A percentile compares a stretch with the other conserved stretches of the same genome.
Evolutionary conservation across 2,888 invertebrate genomes (phyloP).

Genomic region (Drosophila borborema): DNA sequence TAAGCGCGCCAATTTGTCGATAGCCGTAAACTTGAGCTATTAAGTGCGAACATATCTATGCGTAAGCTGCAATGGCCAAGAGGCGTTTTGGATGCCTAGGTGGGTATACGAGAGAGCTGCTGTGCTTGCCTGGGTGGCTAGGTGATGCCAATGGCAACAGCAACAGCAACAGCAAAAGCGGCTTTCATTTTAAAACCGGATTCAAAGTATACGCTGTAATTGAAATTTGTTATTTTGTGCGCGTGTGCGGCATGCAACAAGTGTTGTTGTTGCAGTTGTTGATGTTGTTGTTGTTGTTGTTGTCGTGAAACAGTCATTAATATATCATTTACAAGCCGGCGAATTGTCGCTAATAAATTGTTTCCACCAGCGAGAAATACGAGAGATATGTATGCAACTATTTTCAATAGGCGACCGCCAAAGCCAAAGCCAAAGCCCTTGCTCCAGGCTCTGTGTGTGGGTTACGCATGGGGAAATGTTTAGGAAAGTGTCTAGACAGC

Average conservation of each 20-base stretch:
- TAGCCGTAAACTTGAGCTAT: constrained; percentile 81
- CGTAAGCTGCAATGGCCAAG: constrained; percentile 53
- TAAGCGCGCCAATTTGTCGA: constrained; percentile 78
- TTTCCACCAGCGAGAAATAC: constrained; percentile 46
- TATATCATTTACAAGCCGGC: constrained; percentile 80
- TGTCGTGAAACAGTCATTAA: constrained; percentile 71
- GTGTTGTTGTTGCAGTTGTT: constrained; percentile 27
- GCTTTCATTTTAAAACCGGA: constrained; percentile 77
- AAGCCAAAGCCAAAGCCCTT: constrained; percentile 4
- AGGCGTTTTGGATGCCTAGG: constrained; percentile 40
- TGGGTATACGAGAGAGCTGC: constrained; percentile 34
- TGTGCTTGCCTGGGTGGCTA: constrained; percentile 35
- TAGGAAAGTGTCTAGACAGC: constrained; percentile 14
- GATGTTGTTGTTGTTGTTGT: constrained; percentile 30
- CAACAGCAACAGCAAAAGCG: constrained; percentile 17
- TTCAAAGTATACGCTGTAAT: constrained; percentile 65
- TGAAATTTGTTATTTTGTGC: constrained; percentile 75
- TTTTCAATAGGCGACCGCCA: constrained; percentile 30
- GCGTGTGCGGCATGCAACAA: constrained; percentile 63
- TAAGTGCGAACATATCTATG: constrained; percentile 75
- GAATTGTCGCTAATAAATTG: constrained; percentile 78
- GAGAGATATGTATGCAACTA: constrained; percentile 25
- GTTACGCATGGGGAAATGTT: constrained; percentile 39
- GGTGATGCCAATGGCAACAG: constrained; percentile 8
- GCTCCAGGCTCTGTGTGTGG: constrained; percentile 33